Conservation (phyloP, 2,888 invertebrate species). For the Phengaris arion region DNA sequence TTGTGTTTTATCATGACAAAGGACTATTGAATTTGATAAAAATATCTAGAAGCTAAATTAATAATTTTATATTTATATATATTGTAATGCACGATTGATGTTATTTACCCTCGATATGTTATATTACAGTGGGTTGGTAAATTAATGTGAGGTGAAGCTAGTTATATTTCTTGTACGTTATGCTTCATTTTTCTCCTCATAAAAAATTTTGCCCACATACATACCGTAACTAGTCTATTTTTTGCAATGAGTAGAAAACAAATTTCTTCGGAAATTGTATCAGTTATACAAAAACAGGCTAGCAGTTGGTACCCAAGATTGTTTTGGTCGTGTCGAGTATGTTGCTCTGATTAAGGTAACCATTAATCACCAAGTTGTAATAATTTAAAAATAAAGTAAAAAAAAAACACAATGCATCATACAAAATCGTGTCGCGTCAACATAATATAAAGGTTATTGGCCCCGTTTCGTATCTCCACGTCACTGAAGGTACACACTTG, state of each 20-base stretch:
- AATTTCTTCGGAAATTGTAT: not conserved
- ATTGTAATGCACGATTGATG: not conserved
- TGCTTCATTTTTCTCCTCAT: too few relatives aligned
- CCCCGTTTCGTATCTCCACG: constrained; percentile 64
- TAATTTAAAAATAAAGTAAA: not conserved
- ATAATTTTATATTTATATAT: not conserved
- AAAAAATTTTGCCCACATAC: too few relatives aligned
- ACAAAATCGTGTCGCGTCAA: constrained; percentile 56
- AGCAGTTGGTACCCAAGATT: not conserved
- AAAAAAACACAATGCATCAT: constrained; percentile 35
- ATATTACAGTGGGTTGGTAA: too few relatives aligned
- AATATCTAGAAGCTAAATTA: not conserved
- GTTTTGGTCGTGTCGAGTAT: not conserved
- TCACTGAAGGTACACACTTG: constrained; percentile 61
- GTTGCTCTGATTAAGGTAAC: not conserved
- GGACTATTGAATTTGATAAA: not conserved
- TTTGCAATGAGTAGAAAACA: not conserved
- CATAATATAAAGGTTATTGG: constrained; percentile 60
- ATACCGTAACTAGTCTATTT: not conserved
- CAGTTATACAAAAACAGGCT: constrained; percentile 5
- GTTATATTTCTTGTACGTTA: too few relatives aligned
- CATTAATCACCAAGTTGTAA: not conserved
- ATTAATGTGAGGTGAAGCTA: too few relatives aligned
- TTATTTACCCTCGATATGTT: too few relatives aligned
- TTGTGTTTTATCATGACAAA: not conserved